Evolutionary conservation across 2,113 vertebrate species (phyloP), one percentile per base, ranked within the genome.

Genomic region (Podocnemis expansa): DNA sequence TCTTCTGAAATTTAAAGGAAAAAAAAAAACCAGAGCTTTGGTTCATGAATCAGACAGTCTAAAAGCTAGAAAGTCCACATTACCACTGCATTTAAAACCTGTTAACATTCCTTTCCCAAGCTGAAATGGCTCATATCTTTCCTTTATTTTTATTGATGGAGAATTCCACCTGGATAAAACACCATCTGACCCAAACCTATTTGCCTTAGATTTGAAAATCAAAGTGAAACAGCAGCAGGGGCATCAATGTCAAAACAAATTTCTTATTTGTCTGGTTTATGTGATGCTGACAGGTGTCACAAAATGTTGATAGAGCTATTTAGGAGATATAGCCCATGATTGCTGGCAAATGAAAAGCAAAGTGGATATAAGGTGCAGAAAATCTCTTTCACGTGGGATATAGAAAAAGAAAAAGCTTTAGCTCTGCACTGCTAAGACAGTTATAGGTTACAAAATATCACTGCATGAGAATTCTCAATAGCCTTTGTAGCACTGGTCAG

Each of bases 1-100:
- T n/a, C 22, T 83, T 25, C 70, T 51, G n/a, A 60, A 52, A 89
- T 45, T 89, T n/a, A n/a, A n/a, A n/a, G n/a, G n/a, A n/a, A n/a
- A n/a, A n/a, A n/a, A 29, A 83, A 89, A 83, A 55, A 31, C 34
- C 17, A 78, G 54, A 31, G n/a, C 60, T 80, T 84, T 78, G 49
- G 70, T 89, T 89, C 88, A 84, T 78, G 78, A 89, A 89, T 84
- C 81, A 84, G 78, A 56, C 54, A 78, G n/a, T 45, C 45, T 84
- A 55, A 89, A 89, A 84, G 54, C 60, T 63, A 45, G 81, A 55
- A 60, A 25, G 54, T 47, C 58, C 81, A 27, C 51, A 25, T 84
- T 79, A 43, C 45, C 52, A 81, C 81, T 67, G 45, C 45, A 54
- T 84, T 75, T 78, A 17, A 63, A 84, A 78, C 54, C 81, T 56